Conservation (phyloP, 2,888 invertebrate species). For the Stramonita haemastoma region DNA sequence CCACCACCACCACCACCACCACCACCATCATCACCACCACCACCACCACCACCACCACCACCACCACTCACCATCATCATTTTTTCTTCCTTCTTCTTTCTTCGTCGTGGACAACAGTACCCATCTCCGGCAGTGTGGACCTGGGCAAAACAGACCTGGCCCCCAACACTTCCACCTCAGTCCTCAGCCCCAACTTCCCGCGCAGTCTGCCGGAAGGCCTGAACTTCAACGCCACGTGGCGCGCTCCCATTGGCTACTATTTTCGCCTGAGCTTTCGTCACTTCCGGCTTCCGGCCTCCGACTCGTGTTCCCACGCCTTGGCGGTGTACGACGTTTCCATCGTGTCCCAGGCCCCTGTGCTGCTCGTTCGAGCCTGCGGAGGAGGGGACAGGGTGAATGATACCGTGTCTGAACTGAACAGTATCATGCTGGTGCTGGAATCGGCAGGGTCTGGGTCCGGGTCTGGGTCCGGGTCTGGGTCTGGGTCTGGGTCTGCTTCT, state of each 20-base stretch:
- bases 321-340: slow-evolving; percentile 34
- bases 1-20: no score
- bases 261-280: slow-evolving; percentile 27
- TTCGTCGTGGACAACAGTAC: neutral
- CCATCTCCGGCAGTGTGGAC: neutral
- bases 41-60: no score
- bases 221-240: neutral
- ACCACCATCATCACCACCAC: neutral
- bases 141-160: neutral
- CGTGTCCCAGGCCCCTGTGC: neutral
- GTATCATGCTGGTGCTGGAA: neutral
- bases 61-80: neutral
- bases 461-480: no score
- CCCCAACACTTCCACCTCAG: neutral
- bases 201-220: neutral
- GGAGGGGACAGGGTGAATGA: neutral
- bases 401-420: slow-evolving; percentile 34
- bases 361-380: neutral
- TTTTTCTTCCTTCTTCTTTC: neutral
- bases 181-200: slow-evolving; percentile 37
- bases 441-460: neutral
- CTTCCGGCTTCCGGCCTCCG: neutral
- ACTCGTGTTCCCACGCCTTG: neutral
- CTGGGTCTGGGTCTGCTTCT: no score
- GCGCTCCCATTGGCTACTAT: slow-evolving; percentile 37